phyloP scores from a whole-genome alignment of 2,113 vertebrate genomes.

The Proteles cristata region DNA sequence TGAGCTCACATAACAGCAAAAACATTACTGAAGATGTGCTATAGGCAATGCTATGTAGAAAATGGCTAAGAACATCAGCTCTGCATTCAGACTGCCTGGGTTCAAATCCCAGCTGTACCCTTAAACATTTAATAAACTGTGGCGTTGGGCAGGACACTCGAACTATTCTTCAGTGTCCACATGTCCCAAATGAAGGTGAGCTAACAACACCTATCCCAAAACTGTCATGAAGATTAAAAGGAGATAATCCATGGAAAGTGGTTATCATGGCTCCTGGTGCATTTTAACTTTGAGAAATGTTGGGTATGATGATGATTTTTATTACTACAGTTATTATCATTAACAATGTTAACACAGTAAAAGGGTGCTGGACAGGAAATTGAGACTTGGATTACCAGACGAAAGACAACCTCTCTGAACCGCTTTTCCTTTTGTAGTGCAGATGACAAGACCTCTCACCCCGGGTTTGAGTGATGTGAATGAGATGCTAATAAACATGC shows the following conservation, averaged over 20 bases:
- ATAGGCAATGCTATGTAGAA: not conserved
- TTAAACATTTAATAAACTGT: not conserved
- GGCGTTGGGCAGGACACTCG: not conserved
- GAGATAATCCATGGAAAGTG: not conserved
- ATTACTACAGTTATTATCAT: not conserved
- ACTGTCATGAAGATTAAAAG: not conserved
- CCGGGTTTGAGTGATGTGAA: not conserved
- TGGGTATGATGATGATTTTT: not conserved
- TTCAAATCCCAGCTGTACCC: not conserved
- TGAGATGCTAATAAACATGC: fast-evolving
- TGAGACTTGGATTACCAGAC: not conserved
- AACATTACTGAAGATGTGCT: not conserved
- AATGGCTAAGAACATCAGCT: not conserved
- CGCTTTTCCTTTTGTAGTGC: not conserved
- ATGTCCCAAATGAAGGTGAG: not conserved
- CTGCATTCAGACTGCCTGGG: not conserved
- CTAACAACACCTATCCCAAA: not conserved
- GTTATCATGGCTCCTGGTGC: not conserved
- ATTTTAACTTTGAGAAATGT: not conserved
- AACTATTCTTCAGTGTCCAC: not conserved
- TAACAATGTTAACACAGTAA: not conserved
- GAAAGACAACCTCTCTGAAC: not conserved
- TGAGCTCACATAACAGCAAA: not conserved
- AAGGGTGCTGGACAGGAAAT: not conserved
- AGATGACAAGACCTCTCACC: not conserved